Evolutionary conservation across 2,888 invertebrate genomes (phyloP).

Genomic region (Carabus problematicus): DNA sequence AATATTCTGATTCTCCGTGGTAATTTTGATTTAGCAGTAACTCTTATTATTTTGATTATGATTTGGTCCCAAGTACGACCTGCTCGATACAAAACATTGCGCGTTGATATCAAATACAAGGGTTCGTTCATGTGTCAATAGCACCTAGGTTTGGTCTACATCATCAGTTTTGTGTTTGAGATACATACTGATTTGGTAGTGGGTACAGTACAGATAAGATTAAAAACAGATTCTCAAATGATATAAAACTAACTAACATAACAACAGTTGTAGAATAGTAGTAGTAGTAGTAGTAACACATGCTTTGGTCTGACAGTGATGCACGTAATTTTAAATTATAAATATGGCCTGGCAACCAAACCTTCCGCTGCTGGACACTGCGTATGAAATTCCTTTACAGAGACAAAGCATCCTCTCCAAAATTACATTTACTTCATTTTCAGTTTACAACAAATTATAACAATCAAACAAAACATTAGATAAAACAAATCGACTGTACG

Average conservation of each 20-base stretch:
- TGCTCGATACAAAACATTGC: constrained; percentile 13
- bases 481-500: too few species aligned
- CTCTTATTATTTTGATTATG: constrained; percentile 30
- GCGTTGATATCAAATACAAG: constrained; percentile 29
- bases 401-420: constrained; percentile 23
- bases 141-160: constrained; percentile 38
- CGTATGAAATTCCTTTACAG: constrained; percentile 35
- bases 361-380: constrained; percentile 39
- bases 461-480: too few species aligned
- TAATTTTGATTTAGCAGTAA: constrained; percentile 14
- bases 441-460: constrained; percentile 1
- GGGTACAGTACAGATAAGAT: too few species aligned
- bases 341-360: constrained; percentile 25
- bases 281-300: constrained; percentile 29
- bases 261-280: constrained; percentile 5
- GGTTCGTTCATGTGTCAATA: constrained; percentile 30
- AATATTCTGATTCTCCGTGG: constrained; percentile 11
- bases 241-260: too few species aligned
- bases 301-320: constrained; percentile 38
- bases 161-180: too few species aligned
- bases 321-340: constrained; percentile 25
- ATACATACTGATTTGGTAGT: too few species aligned
- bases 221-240: too few species aligned
- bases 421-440: constrained; percentile 1
- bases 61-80: constrained; percentile 40